A percentile compares a stretch with the other conserved stretches of the same genome.
phyloP scores from a whole-genome alignment of 2,113 vertebrate genomes.

The Isichthys henryi region DNA sequence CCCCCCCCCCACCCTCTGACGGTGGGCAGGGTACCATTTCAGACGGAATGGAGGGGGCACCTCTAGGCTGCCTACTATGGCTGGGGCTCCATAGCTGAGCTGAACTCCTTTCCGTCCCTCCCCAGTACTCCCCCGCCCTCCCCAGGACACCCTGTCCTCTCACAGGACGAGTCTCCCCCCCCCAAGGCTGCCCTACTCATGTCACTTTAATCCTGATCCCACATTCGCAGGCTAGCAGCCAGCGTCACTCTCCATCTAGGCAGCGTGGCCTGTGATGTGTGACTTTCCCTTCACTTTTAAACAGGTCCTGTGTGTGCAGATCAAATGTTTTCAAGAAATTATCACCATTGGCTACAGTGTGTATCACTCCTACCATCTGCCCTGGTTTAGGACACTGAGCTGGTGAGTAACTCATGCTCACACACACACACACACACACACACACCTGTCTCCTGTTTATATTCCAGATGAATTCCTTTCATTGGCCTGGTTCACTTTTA shows the following conservation, averaged over 20 bases:
- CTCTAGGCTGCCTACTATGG: neutral
- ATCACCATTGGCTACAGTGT: conserved; percentile 97
- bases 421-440: neutral
- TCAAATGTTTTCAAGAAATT: conserved; percentile 98
- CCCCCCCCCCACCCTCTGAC: neutral
- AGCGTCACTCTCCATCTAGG: neutral
- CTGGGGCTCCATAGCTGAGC: neutral
- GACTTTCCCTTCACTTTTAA: conserved; percentile 20
- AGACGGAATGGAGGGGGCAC: neutral
- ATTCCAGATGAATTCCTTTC: neutral
- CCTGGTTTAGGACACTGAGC: conserved; percentile 96
- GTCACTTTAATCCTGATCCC: neutral
- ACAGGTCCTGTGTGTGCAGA: conserved; percentile 94
- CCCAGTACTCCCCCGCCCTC: no score
- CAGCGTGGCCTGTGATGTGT: neutral
- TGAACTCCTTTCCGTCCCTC: neutral
- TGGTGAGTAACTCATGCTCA: conserved; percentile 65
- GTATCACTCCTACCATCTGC: conserved; percentile 95
- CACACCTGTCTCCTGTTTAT: neutral
- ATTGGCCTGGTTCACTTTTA: neutral
- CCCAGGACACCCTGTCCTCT: no score
- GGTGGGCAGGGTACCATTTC: neutral
- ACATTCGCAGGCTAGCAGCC: neutral
- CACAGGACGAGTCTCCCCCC: no score
- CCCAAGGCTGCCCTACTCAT: neutral